Percentiles rank a stretch among this genome's conserved stretches.
Evolutionary conservation across 2,113 vertebrate species (phyloP).

Genomic region (Amblyornis subalaris): DNA sequence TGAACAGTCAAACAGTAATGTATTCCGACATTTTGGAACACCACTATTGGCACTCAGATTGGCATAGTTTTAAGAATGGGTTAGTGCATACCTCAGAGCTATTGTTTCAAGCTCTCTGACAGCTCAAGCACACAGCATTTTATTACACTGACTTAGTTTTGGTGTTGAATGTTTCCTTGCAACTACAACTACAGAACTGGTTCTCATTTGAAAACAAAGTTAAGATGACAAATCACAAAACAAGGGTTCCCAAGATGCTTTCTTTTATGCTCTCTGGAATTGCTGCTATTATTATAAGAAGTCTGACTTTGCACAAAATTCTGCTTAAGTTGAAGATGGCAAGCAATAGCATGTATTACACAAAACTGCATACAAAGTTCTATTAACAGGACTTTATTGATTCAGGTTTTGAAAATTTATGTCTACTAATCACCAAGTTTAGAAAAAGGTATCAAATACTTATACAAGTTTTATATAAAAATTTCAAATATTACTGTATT

Average conservation of each 20-base stretch:
- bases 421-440: not conserved
- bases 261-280: not conserved
- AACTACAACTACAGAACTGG: not conserved
- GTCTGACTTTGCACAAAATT: not conserved
- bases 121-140: not conserved
- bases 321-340: not conserved
- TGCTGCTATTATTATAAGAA: not conserved
- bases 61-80: not conserved
- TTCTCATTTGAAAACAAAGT: not conserved
- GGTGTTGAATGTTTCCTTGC: not conserved
- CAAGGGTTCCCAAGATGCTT: not conserved
- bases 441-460: not conserved
- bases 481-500: not conserved
- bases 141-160: not conserved
- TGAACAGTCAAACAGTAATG: not conserved
- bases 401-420: not conserved
- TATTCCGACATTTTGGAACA: not conserved
- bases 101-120: not conserved
- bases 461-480: not conserved
- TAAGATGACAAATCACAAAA: not conserved
- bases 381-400: not conserved
- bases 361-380: not conserved
- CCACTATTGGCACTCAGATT: not conserved
- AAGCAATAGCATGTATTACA: not conserved
- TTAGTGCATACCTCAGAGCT: not conserved